Base-by-base conservation (phyloP, 2,888 invertebrate genomes). In the Xylota sylvarum region DNA sequence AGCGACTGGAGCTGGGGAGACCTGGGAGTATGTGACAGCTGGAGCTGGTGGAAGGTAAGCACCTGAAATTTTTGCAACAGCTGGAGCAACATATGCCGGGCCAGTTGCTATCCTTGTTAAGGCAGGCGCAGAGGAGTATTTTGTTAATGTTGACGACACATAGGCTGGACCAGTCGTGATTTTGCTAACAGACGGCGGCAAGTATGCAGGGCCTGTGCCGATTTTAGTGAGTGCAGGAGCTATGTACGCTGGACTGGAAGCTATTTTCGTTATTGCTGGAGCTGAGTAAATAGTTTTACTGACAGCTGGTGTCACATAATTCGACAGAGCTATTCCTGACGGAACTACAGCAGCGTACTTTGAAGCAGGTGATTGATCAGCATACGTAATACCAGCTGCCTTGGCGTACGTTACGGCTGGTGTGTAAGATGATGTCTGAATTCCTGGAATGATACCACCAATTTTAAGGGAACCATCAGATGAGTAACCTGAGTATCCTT, bases 281-380 rank as follows among this genome's bases (percentile, higher is more conserved):
- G 80, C 60, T 12, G 84, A 43, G 27, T 84, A 84, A 46, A 89
- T 7, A 0, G 88, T 73, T 48, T 89, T 90, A 19, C 89, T 89
- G 2, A 91, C 67, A 1, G 88, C 90, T 4, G 94, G 94, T 0
- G 94, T 92, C 4, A 94, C 93, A 12, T 94, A 93, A 35, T 94
- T 94, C 6, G 93, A 92, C 80, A 94, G 94, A 87, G 94, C 94
- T 79, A 94, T 94, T 17, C 92, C 92, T 88, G 94, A 94, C 2
- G 92, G 92, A 35, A 91, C 90, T 88, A 93, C 90, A 0, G 90
- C 89, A 0, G 93, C 92, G 78, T 90, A 92, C 88, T 92, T 92
- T 2, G 92, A 90, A 23, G 91, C 90, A 48, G 92, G 92, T 0
- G 93, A 92, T 83, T 91, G 91, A 23, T 92, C 92, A 50, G 92